Base-by-base conservation (phyloP, 2,888 invertebrate species). In the Oscheius sp. region DNA sequence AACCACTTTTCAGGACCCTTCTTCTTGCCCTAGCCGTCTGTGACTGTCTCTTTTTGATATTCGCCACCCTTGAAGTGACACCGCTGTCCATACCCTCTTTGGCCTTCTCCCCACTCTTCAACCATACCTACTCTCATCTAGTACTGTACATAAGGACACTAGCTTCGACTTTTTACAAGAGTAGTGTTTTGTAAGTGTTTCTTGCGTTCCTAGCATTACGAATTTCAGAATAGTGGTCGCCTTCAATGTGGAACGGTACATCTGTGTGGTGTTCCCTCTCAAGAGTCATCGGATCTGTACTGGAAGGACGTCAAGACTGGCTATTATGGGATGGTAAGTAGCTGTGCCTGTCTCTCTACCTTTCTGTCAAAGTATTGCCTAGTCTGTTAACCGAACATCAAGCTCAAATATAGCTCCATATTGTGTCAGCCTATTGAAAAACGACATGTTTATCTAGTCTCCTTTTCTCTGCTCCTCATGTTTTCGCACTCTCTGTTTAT, bases 221-320 rank as follows among this genome's bases (percentile, higher is more conserved):
- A 1, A 2, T 79, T 84, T 66, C 75, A 89, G 89, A 72, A 84
- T 89, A 47, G 89, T 89, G 2, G 86, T 89, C 7, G 87, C 88
- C 32, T 89, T 89, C 81, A 89, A 89, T 76, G 76, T 89, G 29
- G 89, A 89, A 75, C 77, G 89, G n/a, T 89, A 87, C 76, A 82
- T 89, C 21, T 89, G 86, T 73, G 89, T 89, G n/a, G 87, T 88
- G 55, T 83, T 82, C 68, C 89, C 89, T 5, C 75, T 89, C 50
- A 80, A 83, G 58, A 84, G 86, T 1, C 85, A 85, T 78, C 79
- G 85, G 35, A 71, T 84, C 55, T 86, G 88, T 70, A 86, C 85
- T 7, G 81, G 83, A 13, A 77, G 82, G 53, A 80, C 81, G 21
- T 81, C 81, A 48, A 77, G 82, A 53, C 75, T 77, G 50, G 84